Evolutionary conservation across 2,888 invertebrate species (phyloP), one percentile per base, ranked within the genome.

Genomic region (Arctia plantaginis): DNA sequence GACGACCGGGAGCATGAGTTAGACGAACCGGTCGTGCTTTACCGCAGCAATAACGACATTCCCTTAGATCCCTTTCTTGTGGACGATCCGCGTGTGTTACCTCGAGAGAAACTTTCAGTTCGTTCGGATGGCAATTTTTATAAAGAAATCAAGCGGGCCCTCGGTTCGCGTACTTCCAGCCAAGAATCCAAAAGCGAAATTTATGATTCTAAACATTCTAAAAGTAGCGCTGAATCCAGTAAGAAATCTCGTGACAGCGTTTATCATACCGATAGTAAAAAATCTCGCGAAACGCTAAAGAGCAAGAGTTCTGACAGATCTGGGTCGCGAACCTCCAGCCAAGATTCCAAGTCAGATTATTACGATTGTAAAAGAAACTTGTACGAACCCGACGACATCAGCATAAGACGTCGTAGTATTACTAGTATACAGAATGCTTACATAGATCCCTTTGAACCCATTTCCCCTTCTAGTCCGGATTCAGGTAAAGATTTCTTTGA

Each of bases 61-160:
- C 97, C 97, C 87, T 97, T 97, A 74, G 98, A 98, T 89, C 97
- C 98, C 84, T 98, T 98, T 93, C 96, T 97, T 71, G 96, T 97
- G 88, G 98, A 98, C 87, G 97, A 97, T 92, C 97, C 97, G n/a
- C 93, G 97, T 33, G 97, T 97, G 88, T 94, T 97, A 71, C 97
- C 97, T 1, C 96, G 97, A 35, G 97, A 97, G 89, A 97, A 97
- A 78, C 94, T 97, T 20, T 97, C 97, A 20, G 96, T 97, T 18
- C 97, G 97, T 88, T 97, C 97, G 0, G 97, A 97, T 87, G 97
- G 97, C 6, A 97, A 96, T 84, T 97, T 97, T 88, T 97, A 97
- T 85, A 97, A 97, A 86, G 97, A 97, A 85, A 97, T 97, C 75
- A 97, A 97, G 86, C 96, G 97, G 47, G 95, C 96, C 1, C 95